phyloP scores from a whole-genome alignment of 30 jellyfish, hydroid and myxozoan genomes.

The Catostylus mosaicus region DNA sequence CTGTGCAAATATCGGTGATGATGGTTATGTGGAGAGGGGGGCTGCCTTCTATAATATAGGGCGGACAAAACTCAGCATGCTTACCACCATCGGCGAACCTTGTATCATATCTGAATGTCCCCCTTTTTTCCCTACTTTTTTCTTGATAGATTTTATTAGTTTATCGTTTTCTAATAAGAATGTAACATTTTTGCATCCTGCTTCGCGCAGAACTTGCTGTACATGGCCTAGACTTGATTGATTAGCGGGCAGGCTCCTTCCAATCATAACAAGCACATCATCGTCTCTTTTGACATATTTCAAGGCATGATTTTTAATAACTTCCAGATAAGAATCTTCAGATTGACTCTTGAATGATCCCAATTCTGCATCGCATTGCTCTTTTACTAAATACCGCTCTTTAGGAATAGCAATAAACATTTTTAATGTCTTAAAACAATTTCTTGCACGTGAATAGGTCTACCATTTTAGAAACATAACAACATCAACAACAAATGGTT shows the following conservation, averaged over 20 bases:
- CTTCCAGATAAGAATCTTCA: constrained; percentile 1
- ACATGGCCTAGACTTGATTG: not conserved
- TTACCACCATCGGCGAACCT: constrained; percentile 4
- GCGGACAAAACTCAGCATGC: too few relatives aligned
- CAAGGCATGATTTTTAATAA: not conserved
- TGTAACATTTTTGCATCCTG: constrained; percentile 9
- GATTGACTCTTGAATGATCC: not conserved
- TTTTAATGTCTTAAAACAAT: not conserved
- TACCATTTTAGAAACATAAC: not conserved
- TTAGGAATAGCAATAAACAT: constrained; percentile 21
- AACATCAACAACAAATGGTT: not conserved
- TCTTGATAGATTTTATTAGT: not conserved
- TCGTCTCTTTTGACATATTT: constrained; percentile 7
- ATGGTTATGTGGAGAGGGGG: too few relatives aligned
- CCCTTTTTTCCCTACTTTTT: constrained; percentile 11
- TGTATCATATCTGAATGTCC: not conserved
- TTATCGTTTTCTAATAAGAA: constrained; percentile 5
- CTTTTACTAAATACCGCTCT: not conserved
- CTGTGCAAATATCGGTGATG: too few relatives aligned
- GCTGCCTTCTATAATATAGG: too few relatives aligned
- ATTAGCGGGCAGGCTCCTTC: not conserved
- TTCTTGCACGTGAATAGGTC: not conserved
- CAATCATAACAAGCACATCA: not conserved
- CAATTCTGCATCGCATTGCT: not conserved
- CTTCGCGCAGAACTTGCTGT: not conserved